A percentile compares a stretch with the other conserved stretches of the same genome.
phyloP scores from a whole-genome alignment of 1,140 invertebrate species.

The Microplitis mediator region DNA sequence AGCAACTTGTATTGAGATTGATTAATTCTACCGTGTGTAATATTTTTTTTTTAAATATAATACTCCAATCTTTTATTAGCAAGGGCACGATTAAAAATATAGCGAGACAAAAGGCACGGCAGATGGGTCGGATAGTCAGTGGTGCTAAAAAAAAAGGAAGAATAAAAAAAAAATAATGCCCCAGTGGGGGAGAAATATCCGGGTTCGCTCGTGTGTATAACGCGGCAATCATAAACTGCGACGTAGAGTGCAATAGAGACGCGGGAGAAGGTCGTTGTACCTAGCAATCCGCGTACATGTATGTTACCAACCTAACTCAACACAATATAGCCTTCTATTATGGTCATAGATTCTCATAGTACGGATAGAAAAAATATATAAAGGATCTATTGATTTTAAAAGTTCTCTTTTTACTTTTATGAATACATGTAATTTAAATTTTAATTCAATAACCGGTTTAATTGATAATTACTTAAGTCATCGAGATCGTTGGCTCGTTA shows the following conservation, averaged over 20 bases:
- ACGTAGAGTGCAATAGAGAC: slow-evolving; percentile 5
- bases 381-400: too few species aligned
- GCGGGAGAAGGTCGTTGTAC: slow-evolving; percentile 16
- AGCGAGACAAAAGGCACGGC: background rate
- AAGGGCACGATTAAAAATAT: background rate
- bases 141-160: background rate
- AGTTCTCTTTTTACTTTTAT: too few species aligned
- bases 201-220: slow-evolving; percentile 6
- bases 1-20: too few species aligned
- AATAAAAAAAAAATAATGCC: background rate
- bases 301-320: slow-evolving; percentile 11
- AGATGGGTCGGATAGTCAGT: background rate
- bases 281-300: slow-evolving; percentile 7
- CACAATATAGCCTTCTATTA: background rate
- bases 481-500: too few species aligned
- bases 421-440: too few species aligned
- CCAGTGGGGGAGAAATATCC: background rate
- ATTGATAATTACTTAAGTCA: too few species aligned
- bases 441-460: too few species aligned
- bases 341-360: background rate
- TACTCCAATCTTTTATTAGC: too few species aligned
- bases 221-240: background rate
- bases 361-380: too few species aligned
- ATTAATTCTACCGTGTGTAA: too few species aligned
- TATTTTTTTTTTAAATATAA: too few species aligned